phyloP scores from a whole-genome alignment of 2,113 vertebrate species.

The Equus quagga region DNA sequence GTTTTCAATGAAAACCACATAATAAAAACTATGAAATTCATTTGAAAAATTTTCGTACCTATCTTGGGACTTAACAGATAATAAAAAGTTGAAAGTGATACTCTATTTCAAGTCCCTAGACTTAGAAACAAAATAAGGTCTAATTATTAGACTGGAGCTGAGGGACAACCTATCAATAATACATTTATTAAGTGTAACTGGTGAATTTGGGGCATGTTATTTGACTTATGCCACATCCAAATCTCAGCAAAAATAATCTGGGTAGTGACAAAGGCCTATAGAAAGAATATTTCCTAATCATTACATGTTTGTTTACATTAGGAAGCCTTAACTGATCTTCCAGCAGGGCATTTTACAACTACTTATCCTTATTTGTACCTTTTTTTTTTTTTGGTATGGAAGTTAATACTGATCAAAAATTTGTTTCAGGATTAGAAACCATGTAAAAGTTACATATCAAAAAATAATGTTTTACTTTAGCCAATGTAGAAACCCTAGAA shows the following conservation, averaged over 20 bases:
- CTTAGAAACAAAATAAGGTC: background rate
- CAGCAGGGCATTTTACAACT: background rate
- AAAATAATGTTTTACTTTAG: background rate
- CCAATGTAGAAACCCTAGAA: background rate
- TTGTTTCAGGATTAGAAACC: background rate
- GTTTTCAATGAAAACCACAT: slow-evolving; percentile 31
- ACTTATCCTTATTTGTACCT: background rate
- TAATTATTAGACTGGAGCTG: background rate
- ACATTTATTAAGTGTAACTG: background rate
- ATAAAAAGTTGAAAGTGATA: slow-evolving; percentile 33
- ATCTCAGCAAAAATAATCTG: background rate
- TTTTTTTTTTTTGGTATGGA: background rate
- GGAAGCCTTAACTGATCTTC: background rate
- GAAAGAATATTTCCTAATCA: background rate
- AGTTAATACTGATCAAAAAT: background rate
- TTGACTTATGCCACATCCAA: background rate
- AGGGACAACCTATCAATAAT: background rate
- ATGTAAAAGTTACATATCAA: background rate
- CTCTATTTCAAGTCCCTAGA: background rate
- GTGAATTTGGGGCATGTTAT: background rate
- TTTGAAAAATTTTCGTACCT: background rate
- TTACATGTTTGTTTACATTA: background rate
- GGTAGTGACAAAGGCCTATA: background rate
- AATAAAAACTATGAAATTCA: background rate
- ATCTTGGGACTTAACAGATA: background rate